A percentile compares a stretch with the other conserved stretches of the same genome.
These are phyloP conservation scores for Gastracanthus pulcherrimus DNA, from an alignment of 2,888 invertebrate genomes.

Conservation along the genomic window DNA sequence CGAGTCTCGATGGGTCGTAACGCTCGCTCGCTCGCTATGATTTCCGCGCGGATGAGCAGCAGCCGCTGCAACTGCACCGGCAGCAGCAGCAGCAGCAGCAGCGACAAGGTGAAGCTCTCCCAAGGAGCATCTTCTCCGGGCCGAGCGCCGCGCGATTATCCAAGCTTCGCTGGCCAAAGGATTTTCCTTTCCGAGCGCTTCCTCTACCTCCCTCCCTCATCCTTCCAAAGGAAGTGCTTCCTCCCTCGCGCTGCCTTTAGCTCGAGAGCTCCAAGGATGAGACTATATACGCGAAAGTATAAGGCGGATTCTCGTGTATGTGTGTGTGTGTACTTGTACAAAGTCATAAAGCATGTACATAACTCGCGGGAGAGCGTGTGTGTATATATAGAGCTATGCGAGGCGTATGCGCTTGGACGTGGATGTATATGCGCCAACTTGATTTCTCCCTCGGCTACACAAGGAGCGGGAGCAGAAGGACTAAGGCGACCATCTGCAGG, in stretches of 20 bases:
- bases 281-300: background rate
- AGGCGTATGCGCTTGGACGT: too few relatives aligned
- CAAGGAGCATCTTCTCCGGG: slow-evolving; percentile 54
- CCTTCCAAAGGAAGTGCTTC: background rate
- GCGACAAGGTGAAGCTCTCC: slow-evolving; percentile 55
- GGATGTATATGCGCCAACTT: slow-evolving; percentile 2
- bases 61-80: slow-evolving; percentile 68
- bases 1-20: slow-evolving; percentile 70
- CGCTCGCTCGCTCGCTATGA: slow-evolving; percentile 64
- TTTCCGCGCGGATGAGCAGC: slow-evolving; percentile 73
- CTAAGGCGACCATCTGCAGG: too few relatives aligned
- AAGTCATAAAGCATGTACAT: slow-evolving; percentile 34
- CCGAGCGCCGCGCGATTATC: slow-evolving; percentile 69
- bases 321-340: background rate
- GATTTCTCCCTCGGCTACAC: slow-evolving; percentile 26
- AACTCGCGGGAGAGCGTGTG: background rate
- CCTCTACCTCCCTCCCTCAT: slow-evolving; percentile 39
- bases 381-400: too few relatives aligned
- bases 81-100: slow-evolving; percentile 63
- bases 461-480: background rate
- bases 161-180: slow-evolving; percentile 75
- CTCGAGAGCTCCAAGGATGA: background rate
- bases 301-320: background rate
- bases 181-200: slow-evolving; percentile 66
- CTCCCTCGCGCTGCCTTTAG: background rate